These are phyloP conservation scores for Caenorhabditis drosophilae DNA, from an alignment of 2,888 invertebrate species.

Conservation along the genomic window DNA sequence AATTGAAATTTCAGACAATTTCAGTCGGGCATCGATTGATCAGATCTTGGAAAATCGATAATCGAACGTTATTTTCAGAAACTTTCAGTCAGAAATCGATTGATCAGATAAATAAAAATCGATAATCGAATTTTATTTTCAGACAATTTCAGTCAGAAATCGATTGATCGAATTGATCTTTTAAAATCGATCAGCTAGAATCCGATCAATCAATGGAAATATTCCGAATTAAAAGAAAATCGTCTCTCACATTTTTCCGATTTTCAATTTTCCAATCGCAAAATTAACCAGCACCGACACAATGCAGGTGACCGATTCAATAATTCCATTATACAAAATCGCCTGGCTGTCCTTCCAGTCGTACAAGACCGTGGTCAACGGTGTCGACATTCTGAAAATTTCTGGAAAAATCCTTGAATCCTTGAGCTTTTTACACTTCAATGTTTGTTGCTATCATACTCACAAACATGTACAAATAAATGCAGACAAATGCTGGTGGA, in stretches of 20 bases:
- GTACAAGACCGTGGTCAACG: constrained; percentile 45
- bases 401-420: too few relatives aligned
- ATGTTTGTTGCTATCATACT: constrained; percentile 51
- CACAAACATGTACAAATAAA: constrained; percentile 50
- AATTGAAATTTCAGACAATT: too few relatives aligned
- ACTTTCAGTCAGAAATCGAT: too few relatives aligned
- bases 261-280: constrained; percentile 40
- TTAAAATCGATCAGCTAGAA: too few relatives aligned
- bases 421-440: constrained; percentile 56
- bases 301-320: constrained; percentile 42
- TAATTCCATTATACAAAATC: constrained; percentile 47
- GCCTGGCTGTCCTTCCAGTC: constrained; percentile 50
- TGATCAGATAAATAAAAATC: too few relatives aligned
- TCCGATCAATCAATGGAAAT: too few relatives aligned
- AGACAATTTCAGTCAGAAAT: too few relatives aligned
- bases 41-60: background rate
- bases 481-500: constrained; percentile 45
- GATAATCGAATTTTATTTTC: too few relatives aligned
- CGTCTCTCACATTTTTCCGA: constrained; percentile 41
- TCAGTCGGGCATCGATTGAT: background rate
- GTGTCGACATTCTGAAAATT: constrained; percentile 48
- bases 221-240: background rate
- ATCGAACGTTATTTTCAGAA: too few relatives aligned
- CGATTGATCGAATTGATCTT: too few relatives aligned
- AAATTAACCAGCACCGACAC: constrained; percentile 45